Percentiles rank a stretch among this genome's conserved stretches.
These are phyloP conservation scores for Micromussa lordhowensis DNA, from an alignment of 92 coral and sea anemone species.

Conservation along the genomic window DNA sequence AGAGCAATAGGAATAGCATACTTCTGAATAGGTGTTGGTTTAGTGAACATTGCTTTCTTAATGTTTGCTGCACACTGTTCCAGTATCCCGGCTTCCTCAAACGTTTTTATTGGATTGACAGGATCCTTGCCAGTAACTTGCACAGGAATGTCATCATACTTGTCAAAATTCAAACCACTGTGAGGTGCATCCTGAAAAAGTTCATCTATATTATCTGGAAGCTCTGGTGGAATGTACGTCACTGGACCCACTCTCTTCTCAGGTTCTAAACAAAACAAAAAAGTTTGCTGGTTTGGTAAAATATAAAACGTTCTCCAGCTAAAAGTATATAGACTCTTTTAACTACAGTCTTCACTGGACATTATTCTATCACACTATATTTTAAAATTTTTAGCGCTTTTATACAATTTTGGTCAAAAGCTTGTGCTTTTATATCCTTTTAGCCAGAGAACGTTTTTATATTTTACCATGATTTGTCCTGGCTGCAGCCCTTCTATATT, in stretches of 20 bases:
- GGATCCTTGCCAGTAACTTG: conserved; percentile 81
- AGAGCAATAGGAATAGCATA: conserved; percentile 85
- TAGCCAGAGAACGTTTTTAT: too few relatives aligned
- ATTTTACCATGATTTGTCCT: too few relatives aligned
- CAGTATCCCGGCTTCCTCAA: conserved; percentile 82
- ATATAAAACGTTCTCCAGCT: too few relatives aligned
- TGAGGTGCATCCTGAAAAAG: conserved; percentile 84
- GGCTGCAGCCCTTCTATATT: too few relatives aligned
- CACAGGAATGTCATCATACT: conserved; percentile 88
- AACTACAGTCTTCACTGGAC: too few relatives aligned
- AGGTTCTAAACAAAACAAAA: conserved; percentile 34
- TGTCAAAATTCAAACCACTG: conserved; percentile 95
- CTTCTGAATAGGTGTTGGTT: conserved; percentile 98
- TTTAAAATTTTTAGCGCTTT: too few relatives aligned
- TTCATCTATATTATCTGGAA: conserved; percentile 75
- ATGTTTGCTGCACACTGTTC: conserved; percentile 82
- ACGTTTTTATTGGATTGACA: conserved; percentile 72
- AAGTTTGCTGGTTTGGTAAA: too few relatives aligned
- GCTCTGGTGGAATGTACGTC: conserved; percentile 93
- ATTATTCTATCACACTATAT: too few relatives aligned
- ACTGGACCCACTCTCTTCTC: conserved; percentile 75
- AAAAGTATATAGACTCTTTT: too few relatives aligned
- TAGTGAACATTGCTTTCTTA: conserved; percentile 76
- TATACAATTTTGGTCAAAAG: too few relatives aligned
- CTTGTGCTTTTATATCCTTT: too few relatives aligned